phyloP scores from a whole-genome alignment of 2,113 vertebrate genomes.

The Alligator mississippiensis region DNA sequence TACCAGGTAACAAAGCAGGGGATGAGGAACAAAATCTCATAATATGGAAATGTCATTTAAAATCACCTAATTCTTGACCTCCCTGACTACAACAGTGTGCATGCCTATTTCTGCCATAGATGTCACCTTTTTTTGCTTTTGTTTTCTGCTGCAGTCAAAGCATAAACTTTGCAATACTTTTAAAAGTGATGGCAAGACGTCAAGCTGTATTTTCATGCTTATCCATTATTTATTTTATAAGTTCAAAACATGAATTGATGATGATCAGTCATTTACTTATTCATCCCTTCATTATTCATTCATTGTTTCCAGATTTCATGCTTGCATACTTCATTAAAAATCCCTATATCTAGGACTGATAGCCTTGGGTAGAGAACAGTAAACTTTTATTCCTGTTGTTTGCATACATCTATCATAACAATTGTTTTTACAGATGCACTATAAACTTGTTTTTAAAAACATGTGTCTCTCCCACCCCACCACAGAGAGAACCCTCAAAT shows the following conservation, averaged over 20 bases:
- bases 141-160: neutral
- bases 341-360: neutral
- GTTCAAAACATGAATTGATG: neutral
- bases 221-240: neutral
- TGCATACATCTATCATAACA: neutral
- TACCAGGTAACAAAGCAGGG: neutral
- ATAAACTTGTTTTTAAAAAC: neutral
- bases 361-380: neutral
- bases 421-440: neutral
- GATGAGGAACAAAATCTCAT: neutral
- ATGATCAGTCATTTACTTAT: neutral
- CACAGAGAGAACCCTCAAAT: neutral
- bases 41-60: neutral
- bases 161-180: neutral
- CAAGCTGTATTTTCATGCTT: conserved; percentile 9
- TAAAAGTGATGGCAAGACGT: neutral
- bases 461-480: neutral
- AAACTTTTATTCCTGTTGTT: neutral
- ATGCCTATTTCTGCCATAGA: neutral
- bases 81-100: neutral
- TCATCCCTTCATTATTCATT: conserved; percentile 15
- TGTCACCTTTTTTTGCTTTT: neutral
- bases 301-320: neutral
- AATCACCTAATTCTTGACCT: neutral
- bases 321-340: neutral